Conservation (phyloP, 2,888 invertebrate species). For the Himalopsyche anomala region DNA sequence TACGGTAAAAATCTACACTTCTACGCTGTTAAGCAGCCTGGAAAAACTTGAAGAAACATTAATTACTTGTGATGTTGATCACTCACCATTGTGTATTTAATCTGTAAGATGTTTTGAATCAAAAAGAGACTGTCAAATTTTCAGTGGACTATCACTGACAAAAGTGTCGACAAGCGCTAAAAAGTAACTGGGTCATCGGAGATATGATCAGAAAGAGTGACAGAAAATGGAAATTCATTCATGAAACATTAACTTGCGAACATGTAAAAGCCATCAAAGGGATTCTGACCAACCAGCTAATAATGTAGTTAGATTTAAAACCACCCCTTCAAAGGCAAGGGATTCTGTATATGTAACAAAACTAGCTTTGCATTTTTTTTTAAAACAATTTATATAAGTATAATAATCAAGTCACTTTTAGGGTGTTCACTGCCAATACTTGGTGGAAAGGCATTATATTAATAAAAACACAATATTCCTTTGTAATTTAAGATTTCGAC, state of each 20-base stretch:
- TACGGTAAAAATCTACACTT: no score
- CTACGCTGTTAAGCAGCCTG: no score
- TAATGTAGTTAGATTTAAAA: not conserved
- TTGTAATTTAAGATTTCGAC: no score
- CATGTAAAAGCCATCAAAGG: not conserved
- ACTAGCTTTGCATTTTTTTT: no score
- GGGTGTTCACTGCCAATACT: no score
- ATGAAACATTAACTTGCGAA: conserved; percentile 12
- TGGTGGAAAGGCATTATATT: no score
- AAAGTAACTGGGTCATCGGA: not conserved
- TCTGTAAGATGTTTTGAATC: not conserved
- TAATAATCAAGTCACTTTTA: no score
- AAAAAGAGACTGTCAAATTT: not conserved
- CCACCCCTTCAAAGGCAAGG: not conserved
- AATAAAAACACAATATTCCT: no score
- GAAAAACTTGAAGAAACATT: no score
- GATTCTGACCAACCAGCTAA: not conserved
- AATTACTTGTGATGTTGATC: no score
- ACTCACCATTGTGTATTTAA: not conserved
- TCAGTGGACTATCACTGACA: not conserved
- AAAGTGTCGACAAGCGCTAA: conserved; percentile 1
- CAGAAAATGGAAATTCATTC: conserved; percentile 30
- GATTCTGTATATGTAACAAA: not conserved
- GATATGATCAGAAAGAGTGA: conserved; percentile 2
- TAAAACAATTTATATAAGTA: no score